Evolutionary conservation across 1,140 invertebrate genomes (phyloP).

Genomic region (Bursaphelenchus mucronatus): DNA sequence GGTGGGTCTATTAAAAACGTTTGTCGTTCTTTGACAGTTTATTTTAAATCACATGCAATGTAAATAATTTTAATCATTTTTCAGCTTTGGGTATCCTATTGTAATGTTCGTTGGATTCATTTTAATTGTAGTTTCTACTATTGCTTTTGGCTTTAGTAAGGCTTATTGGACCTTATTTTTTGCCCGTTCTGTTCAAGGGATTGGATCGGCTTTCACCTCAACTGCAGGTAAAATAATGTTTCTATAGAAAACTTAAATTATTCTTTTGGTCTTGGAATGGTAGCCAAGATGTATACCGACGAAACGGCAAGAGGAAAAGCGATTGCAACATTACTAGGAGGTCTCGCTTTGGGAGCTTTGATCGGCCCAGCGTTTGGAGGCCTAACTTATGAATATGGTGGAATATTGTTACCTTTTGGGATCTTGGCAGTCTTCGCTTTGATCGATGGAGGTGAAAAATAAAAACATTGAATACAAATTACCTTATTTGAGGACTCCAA

Average conservation of each 20-base stretch:
- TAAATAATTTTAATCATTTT: slow-evolving; percentile 43
- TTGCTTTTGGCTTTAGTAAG: slow-evolving; percentile 91
- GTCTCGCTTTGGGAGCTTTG: slow-evolving; percentile 82
- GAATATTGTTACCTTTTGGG: slow-evolving; percentile 92
- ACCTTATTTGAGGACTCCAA: slow-evolving; percentile 73
- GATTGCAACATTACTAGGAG: slow-evolving; percentile 91
- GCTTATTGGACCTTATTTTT: slow-evolving; percentile 84
- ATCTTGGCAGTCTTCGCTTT: slow-evolving; percentile 83
- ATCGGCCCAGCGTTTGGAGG: slow-evolving; percentile 85
- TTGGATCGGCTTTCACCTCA: slow-evolving; percentile 91
- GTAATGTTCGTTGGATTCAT: slow-evolving; percentile 98
- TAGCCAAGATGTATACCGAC: slow-evolving; percentile 86
- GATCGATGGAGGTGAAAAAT: slow-evolving; percentile 80
- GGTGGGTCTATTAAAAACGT: slow-evolving; percentile 65
- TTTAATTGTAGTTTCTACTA: slow-evolving; percentile 94
- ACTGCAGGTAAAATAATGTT: slow-evolving; percentile 71
- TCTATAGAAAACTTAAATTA: not conserved
- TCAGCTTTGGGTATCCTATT: slow-evolving; percentile 94
- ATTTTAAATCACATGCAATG: too few relatives aligned
- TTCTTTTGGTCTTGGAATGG: slow-evolving; percentile 84
- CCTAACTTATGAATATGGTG: slow-evolving; percentile 92
- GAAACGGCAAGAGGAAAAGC: slow-evolving; percentile 92
- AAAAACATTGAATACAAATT: not conserved
- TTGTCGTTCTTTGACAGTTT: too few relatives aligned
- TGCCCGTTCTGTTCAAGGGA: slow-evolving; percentile 85